These are phyloP conservation scores for Brienomyrus longianalis DNA, from an alignment of 2,113 vertebrate species.

Conservation along the genomic window DNA sequence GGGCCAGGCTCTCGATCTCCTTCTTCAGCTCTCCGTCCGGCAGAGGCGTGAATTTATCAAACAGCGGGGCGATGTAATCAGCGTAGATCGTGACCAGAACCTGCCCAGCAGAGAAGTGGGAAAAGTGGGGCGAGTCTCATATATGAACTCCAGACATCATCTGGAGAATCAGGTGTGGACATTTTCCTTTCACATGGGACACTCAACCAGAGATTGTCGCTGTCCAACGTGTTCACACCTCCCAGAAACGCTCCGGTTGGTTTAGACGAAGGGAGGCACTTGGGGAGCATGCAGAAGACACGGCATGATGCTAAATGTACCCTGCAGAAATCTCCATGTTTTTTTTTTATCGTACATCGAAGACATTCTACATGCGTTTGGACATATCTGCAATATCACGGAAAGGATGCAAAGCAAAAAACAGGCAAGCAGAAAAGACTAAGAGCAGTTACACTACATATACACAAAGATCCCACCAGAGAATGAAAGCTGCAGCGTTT, in stretches of 20 bases:
- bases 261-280: not conserved
- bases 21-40: conserved; percentile 89
- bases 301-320: not conserved
- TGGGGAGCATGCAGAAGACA: not conserved
- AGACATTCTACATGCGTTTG: not conserved
- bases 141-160: not conserved
- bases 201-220: not conserved
- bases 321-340: not conserved
- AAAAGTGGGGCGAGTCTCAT: not conserved
- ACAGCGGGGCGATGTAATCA: conserved; percentile 94
- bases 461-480: not conserved
- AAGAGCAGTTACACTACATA: not conserved
- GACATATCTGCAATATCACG: not conserved
- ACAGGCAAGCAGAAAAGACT: not conserved
- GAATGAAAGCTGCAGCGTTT: not conserved
- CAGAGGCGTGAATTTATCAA: conserved; percentile 93
- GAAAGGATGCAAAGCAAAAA: not conserved
- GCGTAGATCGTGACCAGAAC: conserved; percentile 98
- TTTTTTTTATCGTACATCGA: not conserved
- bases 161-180: not conserved
- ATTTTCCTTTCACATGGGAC: not conserved
- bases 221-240: not conserved
- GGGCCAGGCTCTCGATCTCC: conserved; percentile 86
- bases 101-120: conserved; percentile 50
- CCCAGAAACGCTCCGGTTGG: not conserved